phyloP scores from a whole-genome alignment of 2,113 vertebrate genomes.

The mouse (Mus musculus) region DNA sequence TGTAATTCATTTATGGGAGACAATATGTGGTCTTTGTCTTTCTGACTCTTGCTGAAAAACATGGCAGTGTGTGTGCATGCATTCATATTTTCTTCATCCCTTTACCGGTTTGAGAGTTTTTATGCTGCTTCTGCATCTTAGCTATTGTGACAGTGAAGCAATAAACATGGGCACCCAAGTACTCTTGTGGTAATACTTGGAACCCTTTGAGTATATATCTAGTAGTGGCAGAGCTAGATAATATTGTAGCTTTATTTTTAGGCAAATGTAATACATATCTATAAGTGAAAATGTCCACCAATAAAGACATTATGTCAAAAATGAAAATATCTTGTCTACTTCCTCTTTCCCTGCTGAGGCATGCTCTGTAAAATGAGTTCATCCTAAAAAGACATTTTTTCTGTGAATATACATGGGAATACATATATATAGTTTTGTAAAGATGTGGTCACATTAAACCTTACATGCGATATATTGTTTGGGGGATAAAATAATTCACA shows the following conservation, averaged over 20 bases:
- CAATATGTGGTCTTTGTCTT: not conserved
- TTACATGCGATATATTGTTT: not conserved
- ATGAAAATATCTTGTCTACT: not conserved
- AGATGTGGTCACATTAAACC: not conserved
- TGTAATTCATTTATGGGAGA: not conserved
- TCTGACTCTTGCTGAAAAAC: not conserved
- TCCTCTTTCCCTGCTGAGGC: not conserved
- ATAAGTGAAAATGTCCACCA: not conserved
- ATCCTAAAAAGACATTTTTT: not conserved
- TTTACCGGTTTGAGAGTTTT: not conserved
- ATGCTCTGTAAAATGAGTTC: not conserved
- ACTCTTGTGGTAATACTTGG: not conserved
- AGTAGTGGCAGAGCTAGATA: not conserved
- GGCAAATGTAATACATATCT: not conserved
- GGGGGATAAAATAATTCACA: not conserved
- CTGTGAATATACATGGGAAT: not conserved
- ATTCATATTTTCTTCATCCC: not conserved
- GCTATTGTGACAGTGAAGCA: not conserved
- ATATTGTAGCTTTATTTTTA: not conserved
- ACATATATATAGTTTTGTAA: not conserved
- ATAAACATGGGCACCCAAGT: not conserved
- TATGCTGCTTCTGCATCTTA: not conserved
- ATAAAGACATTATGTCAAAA: not conserved
- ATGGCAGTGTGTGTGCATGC: not conserved
- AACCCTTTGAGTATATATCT: not conserved